A percentile compares a stretch with the other conserved stretches of the same genome.
Conservation (phyloP, 2,888 invertebrate species). For the Pristionchus entomophagus region DNA sequence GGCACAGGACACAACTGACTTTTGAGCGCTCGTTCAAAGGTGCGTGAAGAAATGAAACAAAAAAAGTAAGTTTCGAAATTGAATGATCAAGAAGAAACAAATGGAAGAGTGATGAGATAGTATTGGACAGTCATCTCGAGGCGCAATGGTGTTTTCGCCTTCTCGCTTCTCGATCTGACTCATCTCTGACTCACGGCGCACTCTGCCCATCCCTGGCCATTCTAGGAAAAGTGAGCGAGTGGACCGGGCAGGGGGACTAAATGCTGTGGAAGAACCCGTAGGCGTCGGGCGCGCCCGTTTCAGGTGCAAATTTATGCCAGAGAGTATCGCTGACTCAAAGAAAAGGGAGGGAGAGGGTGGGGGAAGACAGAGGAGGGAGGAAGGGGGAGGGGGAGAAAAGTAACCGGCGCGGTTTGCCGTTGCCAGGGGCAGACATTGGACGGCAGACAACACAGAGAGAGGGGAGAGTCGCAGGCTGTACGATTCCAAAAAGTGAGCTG, state of each 20-base stretch:
- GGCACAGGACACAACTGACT: neutral
- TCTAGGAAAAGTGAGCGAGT: neutral
- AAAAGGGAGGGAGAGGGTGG: neutral
- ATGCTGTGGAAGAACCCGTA: neutral
- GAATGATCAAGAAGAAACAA: neutral
- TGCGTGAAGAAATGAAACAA: neutral
- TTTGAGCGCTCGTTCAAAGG: neutral
- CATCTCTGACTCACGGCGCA: neutral
- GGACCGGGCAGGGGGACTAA: neutral
- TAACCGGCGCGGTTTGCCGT: neutral
- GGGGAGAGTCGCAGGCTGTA: neutral
- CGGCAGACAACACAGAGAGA: neutral
- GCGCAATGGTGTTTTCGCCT: neutral
- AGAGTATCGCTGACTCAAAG: neutral
- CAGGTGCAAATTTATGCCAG: slow-evolving; percentile 27
- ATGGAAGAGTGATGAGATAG: neutral
- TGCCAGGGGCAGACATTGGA: slow-evolving; percentile 19
- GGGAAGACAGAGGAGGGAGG: neutral
- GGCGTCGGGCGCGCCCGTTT: neutral
- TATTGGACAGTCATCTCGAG: no score
- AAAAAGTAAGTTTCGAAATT: no score
- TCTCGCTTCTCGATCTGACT: neutral
- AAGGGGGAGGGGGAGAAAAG: neutral
- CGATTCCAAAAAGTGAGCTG: neutral
- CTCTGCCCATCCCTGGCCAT: neutral